A percentile compares a stretch with the other conserved stretches of the same genome.
phyloP scores from a whole-genome alignment of 2,888 invertebrate genomes.

The Elysia crispata region DNA sequence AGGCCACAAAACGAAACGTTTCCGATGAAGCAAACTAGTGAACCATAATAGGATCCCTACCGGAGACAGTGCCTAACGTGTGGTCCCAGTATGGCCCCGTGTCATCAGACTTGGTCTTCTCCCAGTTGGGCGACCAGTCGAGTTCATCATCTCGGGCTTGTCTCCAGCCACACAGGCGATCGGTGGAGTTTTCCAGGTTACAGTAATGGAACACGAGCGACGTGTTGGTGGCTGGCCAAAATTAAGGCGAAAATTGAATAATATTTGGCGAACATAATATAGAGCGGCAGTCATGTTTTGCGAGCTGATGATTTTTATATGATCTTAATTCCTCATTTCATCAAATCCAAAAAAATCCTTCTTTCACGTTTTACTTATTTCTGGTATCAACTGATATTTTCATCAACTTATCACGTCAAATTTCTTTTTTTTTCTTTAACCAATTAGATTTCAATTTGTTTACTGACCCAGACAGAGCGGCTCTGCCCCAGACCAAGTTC shows the following conservation, averaged over 20 bases:
- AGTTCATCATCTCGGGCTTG: slow-evolving; percentile 37
- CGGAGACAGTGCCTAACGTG: slow-evolving; percentile 55
- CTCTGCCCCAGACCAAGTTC: slow-evolving; percentile 38
- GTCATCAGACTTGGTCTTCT: slow-evolving; percentile 53
- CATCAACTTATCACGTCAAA: too few species aligned
- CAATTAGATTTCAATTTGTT: neutral
- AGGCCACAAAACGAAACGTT: too few species aligned
- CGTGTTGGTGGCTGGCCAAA: neutral
- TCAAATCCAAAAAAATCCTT: too few species aligned
- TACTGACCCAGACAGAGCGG: slow-evolving; percentile 41
- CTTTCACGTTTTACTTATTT: too few species aligned
- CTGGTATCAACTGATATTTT: too few species aligned
- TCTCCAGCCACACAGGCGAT: slow-evolving; percentile 42
- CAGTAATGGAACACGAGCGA: slow-evolving; percentile 31
- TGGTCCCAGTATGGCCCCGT: slow-evolving; percentile 58
- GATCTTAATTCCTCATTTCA: too few species aligned
- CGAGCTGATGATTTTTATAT: too few species aligned
- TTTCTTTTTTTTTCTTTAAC: neutral
- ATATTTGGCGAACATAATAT: neutral
- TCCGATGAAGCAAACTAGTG: too few species aligned
- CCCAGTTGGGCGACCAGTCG: slow-evolving; percentile 53
- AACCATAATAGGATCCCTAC: too few species aligned
- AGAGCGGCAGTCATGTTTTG: neutral
- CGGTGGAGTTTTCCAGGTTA: slow-evolving; percentile 30
- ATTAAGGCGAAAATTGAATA: neutral